Conservation (phyloP, 2,797 vertebrate species). For the Malurus leucopterus region DNA sequence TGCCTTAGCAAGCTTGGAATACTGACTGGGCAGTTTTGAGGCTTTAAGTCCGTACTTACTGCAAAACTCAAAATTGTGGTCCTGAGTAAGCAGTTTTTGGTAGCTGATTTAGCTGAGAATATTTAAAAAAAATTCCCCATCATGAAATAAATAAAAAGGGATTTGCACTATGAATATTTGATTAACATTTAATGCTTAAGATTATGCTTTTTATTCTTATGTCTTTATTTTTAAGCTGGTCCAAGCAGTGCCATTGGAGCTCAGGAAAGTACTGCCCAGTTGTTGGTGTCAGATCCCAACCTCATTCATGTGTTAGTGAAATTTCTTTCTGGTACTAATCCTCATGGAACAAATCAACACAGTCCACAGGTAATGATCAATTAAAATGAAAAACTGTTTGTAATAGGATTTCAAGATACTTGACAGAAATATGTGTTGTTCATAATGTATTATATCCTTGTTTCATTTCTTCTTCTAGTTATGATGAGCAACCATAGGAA, state of each 20-base stretch:
- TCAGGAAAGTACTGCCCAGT: conserved; percentile 92
- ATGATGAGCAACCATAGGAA: not conserved
- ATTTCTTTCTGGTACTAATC: conserved; percentile 94
- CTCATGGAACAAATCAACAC: conserved; percentile 94
- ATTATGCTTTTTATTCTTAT: not conserved
- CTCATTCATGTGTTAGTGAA: conserved; percentile 93
- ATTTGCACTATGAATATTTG: not conserved
- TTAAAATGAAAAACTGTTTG: not conserved
- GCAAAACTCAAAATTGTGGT: not conserved
- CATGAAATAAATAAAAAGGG: not conserved
- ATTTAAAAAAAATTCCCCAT: not conserved
- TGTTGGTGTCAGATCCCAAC: conserved; percentile 94
- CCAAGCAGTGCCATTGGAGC: conserved; percentile 80
- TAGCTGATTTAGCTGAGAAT: not conserved
- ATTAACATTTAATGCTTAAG: not conserved
- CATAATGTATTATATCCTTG: not conserved
- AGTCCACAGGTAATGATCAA: conserved; percentile 84
- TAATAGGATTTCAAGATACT: not conserved
- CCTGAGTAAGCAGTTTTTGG: not conserved
- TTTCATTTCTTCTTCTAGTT: not conserved
- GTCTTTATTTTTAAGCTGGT: conserved; percentile 69
- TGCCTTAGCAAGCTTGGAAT: not conserved
- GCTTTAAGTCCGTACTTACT: not conserved
- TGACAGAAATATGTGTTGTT: not conserved
- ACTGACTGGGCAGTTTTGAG: not conserved